Evolutionary conservation across 2,888 invertebrate species (phyloP), one percentile per base, ranked within the genome.

Genomic region (Pelosia muscerda): DNA sequence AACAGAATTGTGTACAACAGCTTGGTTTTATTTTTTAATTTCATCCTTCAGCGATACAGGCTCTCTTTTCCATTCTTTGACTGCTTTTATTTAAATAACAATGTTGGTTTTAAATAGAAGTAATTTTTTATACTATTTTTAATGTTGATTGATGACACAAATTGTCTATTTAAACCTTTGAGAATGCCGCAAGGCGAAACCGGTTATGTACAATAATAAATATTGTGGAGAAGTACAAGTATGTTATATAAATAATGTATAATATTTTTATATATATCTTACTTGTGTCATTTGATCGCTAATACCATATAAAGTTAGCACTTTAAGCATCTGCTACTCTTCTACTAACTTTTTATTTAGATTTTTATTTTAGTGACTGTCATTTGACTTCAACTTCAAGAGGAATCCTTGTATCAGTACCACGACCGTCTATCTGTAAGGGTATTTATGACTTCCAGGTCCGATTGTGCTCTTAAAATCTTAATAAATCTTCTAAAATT

Each of bases 1-100:
- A 74, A 68, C 64, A 67, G 73, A 69, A 71, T 75, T 72, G 70
- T 69, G 53, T 68, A 70, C 53, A 63, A 23, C 26, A 15, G 60
- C 26, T 23, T 63, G 65, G 60, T 77, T 77, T 75, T 61, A 66
- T 72, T 71, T 55, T 59, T 67, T 66, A 54, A 63, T 69, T 74
- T 59, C 58, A 67, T 63, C 42, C 22, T 57, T 62, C 64, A 57
- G 10, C 38, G 13, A 58, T 58, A 56, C 38, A 38, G 58, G 54
- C 61, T 74, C 68, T 57, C 11, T 34, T 25, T 49, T 49, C 9
- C 49, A 9, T 49, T 49, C n/a, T 49, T n/a, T 19, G n/a, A 8
- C 49, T 49, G n/a, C n/a, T 49, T 49, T 49, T 49, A 49, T 49
- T 49, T 49, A 8, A n/a, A 49, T n/a, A 49, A 49, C 49, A 49